Conservation (phyloP, 1,140 invertebrate genomes). For the Drosophila jambulina region DNA sequence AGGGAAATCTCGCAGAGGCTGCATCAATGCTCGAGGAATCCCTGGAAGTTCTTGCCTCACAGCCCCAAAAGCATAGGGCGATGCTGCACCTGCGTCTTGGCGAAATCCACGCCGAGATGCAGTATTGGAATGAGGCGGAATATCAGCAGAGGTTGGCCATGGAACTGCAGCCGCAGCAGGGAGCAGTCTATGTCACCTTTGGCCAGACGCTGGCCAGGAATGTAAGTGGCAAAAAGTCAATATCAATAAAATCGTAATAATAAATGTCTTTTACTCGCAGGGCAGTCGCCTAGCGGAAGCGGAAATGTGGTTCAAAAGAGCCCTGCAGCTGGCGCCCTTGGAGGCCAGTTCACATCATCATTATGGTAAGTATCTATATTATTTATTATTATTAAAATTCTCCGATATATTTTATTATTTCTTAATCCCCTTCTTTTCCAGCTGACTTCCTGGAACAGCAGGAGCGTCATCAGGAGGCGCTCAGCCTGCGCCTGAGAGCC, state of each 20-base stretch:
- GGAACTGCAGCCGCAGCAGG: conserved; percentile 91
- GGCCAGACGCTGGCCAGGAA: conserved; percentile 95
- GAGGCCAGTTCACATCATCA: conserved; percentile 93
- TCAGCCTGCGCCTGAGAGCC: conserved; percentile 91
- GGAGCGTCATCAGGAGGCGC: conserved; percentile 92
- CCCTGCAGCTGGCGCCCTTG: conserved; percentile 91
- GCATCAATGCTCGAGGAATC: conserved; percentile 89
- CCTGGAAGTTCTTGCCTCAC: conserved; percentile 91
- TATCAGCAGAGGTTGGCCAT: conserved; percentile 92
- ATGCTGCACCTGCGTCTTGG: conserved; percentile 85
- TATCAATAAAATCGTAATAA: not conserved
- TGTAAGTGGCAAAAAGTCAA: conserved; percentile 87
- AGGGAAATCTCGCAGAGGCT: conserved; percentile 92
- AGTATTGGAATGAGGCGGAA: conserved; percentile 92
- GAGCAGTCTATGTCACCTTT: conserved; percentile 94
- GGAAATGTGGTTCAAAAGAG: conserved; percentile 94
- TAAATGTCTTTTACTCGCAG: conserved; percentile 84
- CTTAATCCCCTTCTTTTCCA: conserved; percentile 81
- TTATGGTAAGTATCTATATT: conserved; percentile 88
- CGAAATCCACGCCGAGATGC: conserved; percentile 92
- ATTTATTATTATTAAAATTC: too few species aligned
- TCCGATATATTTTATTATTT: too few species aligned
- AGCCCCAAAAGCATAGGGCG: conserved; percentile 92
- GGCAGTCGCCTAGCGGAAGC: conserved; percentile 92
- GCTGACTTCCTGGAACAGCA: conserved; percentile 94